phyloP scores from a whole-genome alignment of 1,140 invertebrate genomes.

The Leguminivora glycinivorella region DNA sequence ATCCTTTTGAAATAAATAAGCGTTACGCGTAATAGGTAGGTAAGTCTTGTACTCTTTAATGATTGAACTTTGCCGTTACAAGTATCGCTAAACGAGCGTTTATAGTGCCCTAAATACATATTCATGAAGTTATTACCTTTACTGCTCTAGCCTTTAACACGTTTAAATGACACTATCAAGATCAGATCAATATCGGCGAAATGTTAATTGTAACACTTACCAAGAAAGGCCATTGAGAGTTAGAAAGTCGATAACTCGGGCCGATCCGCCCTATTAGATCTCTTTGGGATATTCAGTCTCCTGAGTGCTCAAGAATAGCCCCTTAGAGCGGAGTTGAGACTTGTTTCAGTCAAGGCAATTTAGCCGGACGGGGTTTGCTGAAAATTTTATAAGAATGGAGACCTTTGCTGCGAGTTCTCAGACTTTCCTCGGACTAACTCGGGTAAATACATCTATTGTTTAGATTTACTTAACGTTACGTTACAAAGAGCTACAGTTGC shows the following conservation, averaged over 20 bases:
- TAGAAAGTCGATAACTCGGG: constrained; percentile 17
- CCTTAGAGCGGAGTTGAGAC: neutral
- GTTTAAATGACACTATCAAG: neutral
- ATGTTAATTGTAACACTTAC: constrained; percentile 25
- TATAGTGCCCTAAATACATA: constrained; percentile 17
- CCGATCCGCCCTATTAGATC: constrained; percentile 11
- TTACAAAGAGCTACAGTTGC: neutral
- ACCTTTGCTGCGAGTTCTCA: constrained; percentile 3
- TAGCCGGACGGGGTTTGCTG: constrained; percentile 1
- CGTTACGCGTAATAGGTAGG: no score
- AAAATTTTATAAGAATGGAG: constrained; percentile 20
- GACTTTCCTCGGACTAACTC: neutral
- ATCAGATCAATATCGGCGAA: constrained; percentile 19
- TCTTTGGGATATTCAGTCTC: constrained; percentile 23
- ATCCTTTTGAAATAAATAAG: no score
- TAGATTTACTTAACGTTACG: neutral
- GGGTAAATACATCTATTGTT: neutral
- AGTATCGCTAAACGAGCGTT: neutral
- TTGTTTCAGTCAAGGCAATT: constrained; percentile 15
- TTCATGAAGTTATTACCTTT: neutral
- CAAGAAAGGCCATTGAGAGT: constrained; percentile 10
- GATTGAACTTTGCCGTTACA: neutral
- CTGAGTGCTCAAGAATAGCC: constrained; percentile 20
- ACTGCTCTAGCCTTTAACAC: neutral
- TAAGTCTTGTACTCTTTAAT: no score